Evolutionary conservation across 2,113 vertebrate species (phyloP), one percentile per base, ranked within the genome.

Genomic region (Rhinolophus ferrumequinum): DNA sequence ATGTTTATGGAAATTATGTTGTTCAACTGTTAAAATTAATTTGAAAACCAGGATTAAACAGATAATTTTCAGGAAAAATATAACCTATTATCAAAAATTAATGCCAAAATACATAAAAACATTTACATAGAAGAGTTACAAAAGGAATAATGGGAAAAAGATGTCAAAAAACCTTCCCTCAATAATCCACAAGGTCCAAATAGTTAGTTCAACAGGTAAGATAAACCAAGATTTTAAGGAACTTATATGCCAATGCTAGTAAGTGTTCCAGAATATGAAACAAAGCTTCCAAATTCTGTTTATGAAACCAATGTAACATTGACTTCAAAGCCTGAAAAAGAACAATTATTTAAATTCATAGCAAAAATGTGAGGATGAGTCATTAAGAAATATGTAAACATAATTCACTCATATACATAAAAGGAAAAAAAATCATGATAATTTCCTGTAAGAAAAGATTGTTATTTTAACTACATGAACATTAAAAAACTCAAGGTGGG

Each of bases 321-420:
- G 41, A 69, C 64, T 84, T 93, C 54, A 84, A 79, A 89, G 41
- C 44, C 28, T 66, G 56, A 77, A 62, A 84, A 64, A 66, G 33
- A 93, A 93, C 19, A 79, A 75, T 92, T 41, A 88, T 54, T 83
- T 83, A 83, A 58, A 83, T 83, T 89, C n/a, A 84, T 10, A 62
- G 35, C 22, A 84, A 54, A 80, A 67, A 64, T 80, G n/a, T 66
- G 28, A 95, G 22, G 54, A 79, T 79, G 15, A 60, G 30, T 69
- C 33, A 93, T 66, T 52, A 85, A 79, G 41, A 85, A 52, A 35
- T 88, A 66, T 28, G 3, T 64, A 86, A 80, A 81, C 22, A 56
- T 73, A 73, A 87, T 60, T 92, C 15, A 50, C 9, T 0, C 26
- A 80, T 66, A 50, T 28, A 82, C 1, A 58, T 21, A 47, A 76